phyloP scores from a whole-genome alignment of 2,113 vertebrate species.

The Drymodes brunneopygia region DNA sequence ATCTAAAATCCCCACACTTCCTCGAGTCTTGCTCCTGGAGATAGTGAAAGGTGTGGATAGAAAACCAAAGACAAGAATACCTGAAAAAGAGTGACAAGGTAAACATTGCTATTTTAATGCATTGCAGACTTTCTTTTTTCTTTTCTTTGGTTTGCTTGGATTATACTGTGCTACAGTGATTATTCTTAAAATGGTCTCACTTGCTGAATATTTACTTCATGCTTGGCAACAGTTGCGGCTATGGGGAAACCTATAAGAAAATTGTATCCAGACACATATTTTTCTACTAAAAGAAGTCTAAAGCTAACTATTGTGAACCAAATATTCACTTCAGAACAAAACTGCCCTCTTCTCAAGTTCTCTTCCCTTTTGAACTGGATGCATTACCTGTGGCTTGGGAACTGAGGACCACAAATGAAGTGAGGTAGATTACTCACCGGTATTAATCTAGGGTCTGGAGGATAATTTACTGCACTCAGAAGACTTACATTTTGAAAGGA shows the following conservation, averaged over 20 bases:
- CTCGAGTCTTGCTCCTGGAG: neutral
- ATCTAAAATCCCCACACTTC: neutral
- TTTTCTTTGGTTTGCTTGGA: neutral
- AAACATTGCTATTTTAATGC: neutral
- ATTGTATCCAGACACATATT: neutral
- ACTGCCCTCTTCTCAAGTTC: neutral
- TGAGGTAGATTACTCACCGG: neutral
- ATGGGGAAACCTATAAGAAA: neutral
- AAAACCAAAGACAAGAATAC: neutral
- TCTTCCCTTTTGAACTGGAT: neutral
- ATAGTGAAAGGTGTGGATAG: neutral
- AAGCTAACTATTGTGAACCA: neutral
- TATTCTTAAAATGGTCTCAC: neutral
- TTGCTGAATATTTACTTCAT: neutral
- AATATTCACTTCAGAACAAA: neutral
- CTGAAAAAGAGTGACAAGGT: neutral
- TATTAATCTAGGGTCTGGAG: neutral
- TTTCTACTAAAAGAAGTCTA: neutral
- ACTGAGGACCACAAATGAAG: neutral
- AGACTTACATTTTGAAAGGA: neutral
- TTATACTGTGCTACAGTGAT: neutral
- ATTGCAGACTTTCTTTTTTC: neutral
- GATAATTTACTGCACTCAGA: neutral
- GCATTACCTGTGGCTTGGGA: neutral
- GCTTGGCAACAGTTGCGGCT: neutral